phyloP scores from a whole-genome alignment of 2,888 invertebrate genomes.

The Drosophila vallismaia region DNA sequence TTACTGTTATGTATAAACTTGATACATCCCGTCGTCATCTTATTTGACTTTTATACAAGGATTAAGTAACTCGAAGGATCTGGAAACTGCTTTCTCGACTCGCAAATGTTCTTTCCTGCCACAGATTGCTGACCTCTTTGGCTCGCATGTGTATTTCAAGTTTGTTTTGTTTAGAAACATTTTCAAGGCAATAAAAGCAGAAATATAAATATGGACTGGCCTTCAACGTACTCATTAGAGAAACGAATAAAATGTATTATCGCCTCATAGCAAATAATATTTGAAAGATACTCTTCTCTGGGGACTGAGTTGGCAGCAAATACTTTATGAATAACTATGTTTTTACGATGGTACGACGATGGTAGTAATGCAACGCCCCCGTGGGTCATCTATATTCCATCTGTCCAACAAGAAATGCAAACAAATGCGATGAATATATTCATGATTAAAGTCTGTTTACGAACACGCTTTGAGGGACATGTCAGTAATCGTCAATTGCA shows the following conservation, averaged over 20 bases:
- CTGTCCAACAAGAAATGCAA: neutral
- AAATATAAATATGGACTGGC: conserved; percentile 15
- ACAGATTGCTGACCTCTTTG: neutral
- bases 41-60: conserved; percentile 52
- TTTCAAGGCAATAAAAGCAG: neutral
- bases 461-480: neutral
- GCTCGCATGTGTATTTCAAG: neutral
- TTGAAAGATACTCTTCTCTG: no score
- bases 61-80: conserved; percentile 24
- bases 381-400: conserved; percentile 6
- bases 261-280: no score
- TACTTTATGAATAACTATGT: neutral
- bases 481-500: conserved; percentile 42
- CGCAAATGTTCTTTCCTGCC: neutral
- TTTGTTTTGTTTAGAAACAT: neutral
- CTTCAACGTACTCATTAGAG: conserved; percentile 6
- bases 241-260: no score
- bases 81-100: neutral
- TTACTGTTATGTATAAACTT: conserved; percentile 53
- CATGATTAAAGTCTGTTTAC: conserved; percentile 10
- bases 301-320: neutral
- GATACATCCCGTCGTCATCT: conserved; percentile 30
- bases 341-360: conserved; percentile 4
- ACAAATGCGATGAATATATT: conserved; percentile 9
- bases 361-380: conserved; percentile 15